Evolutionary conservation across 2,888 invertebrate genomes (phyloP).

Genomic region (Lepas anatifera): DNA sequence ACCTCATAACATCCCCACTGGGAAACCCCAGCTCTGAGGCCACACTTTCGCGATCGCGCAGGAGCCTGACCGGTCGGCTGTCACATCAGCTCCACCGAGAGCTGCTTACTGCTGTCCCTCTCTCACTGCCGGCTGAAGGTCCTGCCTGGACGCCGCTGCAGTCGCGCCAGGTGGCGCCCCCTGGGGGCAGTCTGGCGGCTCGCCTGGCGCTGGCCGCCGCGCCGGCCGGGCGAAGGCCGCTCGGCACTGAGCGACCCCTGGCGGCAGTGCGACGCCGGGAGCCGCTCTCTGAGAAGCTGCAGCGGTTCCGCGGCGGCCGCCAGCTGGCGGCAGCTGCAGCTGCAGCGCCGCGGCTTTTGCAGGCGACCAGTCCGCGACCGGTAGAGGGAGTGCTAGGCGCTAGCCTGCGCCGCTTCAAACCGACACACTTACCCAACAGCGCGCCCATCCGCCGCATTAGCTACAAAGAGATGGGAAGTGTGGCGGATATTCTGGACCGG

Average conservation of each 20-base stretch:
- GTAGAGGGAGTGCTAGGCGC: background rate
- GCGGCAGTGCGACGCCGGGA: background rate
- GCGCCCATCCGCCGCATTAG: constrained; percentile 28
- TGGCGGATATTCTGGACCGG: constrained; percentile 27
- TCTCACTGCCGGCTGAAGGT: too few species aligned
- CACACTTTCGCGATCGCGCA: too few species aligned
- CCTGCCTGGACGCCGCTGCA: background rate
- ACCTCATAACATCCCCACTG: too few species aligned
- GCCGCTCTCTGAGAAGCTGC: background rate
- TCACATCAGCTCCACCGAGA: background rate
- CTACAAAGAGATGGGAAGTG: constrained; percentile 26
- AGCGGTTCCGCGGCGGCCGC: background rate
- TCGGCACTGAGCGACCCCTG: background rate
- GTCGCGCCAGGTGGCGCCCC: background rate
- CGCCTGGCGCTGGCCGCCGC: background rate
- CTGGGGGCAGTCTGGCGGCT: background rate
- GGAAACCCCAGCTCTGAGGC: too few species aligned
- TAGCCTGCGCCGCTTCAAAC: background rate
- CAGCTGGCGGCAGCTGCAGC: background rate
- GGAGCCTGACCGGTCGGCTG: too few species aligned
- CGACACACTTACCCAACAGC: constrained; percentile 18
- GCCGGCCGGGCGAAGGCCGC: background rate
- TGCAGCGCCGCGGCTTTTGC: background rate
- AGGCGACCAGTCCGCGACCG: background rate
- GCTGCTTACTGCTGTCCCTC: too few species aligned